Conservation (phyloP, 2,797 vertebrate genomes). For the Helicolenus hilgendorfi region DNA sequence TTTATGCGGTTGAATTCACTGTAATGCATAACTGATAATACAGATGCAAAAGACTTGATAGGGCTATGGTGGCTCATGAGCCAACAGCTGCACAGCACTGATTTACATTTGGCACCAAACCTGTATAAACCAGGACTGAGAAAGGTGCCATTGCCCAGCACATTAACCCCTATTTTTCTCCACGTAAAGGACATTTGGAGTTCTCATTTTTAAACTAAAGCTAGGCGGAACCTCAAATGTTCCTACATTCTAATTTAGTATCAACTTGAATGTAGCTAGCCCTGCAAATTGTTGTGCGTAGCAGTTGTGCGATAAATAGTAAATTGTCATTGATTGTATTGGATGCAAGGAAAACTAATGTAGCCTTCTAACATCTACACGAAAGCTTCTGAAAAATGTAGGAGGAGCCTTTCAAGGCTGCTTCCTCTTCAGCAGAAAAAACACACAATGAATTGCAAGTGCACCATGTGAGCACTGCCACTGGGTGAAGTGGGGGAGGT, state of each 20-base stretch:
- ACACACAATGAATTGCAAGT: conserved; percentile 59
- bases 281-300: background rate
- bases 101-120: conserved; percentile 11
- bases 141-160: background rate
- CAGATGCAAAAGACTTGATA: background rate
- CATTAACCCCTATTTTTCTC: background rate
- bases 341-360: background rate
- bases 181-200: background rate
- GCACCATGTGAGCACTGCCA: conserved; percentile 72
- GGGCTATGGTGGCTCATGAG: background rate
- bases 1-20: background rate
- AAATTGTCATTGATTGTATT: background rate
- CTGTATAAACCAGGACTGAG: background rate
- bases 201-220: background rate
- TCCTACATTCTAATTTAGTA: background rate
- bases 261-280: conserved; percentile 11
- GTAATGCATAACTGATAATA: background rate
- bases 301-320: background rate
- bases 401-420: conserved; percentile 58
- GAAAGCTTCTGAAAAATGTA: conserved; percentile 47
- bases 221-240: background rate
- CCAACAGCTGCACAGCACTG: conserved; percentile 23
- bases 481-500: conserved; percentile 71
- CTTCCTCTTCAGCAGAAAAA: conserved; percentile 54
- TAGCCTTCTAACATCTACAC: conserved; percentile 3